A percentile compares a stretch with the other conserved stretches of the same genome.
Evolutionary conservation across 2,797 vertebrate species (phyloP).

Genomic region (Cynopterus sphinx): DNA sequence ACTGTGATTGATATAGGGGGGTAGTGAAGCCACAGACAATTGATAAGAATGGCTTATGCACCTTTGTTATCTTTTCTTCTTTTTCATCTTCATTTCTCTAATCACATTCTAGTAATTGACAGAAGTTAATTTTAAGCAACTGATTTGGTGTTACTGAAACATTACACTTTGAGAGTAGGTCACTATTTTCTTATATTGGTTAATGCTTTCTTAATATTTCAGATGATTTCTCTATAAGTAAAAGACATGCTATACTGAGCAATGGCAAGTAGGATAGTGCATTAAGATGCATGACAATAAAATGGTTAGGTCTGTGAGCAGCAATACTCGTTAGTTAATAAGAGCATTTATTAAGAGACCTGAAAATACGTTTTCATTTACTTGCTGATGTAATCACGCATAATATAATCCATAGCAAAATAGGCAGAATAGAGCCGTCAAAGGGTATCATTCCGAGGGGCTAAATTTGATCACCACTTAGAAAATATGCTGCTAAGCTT

Average conservation of each 20-base stretch:
- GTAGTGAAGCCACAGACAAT: background rate
- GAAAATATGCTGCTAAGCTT: constrained; percentile 64
- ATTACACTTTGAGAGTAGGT: background rate
- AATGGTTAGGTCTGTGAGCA: background rate
- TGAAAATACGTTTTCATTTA: constrained; percentile 37
- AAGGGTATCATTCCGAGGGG: constrained; percentile 36
- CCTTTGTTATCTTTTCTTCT: background rate
- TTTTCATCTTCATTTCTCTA: background rate
- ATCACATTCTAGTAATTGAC: background rate
- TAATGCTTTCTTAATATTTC: background rate
- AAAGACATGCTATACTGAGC: background rate
- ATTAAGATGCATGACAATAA: background rate
- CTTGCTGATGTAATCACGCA: constrained; percentile 43
- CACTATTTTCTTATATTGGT: background rate
- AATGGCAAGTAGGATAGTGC: background rate
- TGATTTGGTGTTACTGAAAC: background rate
- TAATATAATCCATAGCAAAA: constrained; percentile 48
- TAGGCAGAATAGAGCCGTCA: constrained; percentile 50
- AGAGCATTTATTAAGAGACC: constrained; percentile 15
- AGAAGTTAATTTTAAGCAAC: background rate
- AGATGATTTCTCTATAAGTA: background rate
- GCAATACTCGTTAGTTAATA: constrained; percentile 4
- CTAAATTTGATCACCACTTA: constrained; percentile 60
- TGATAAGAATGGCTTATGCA: background rate
- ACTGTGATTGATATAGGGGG: background rate